These are phyloP conservation scores for Cynopterus brachyotis DNA, from an alignment of 2,113 vertebrate genomes.

Conservation along the genomic window DNA sequence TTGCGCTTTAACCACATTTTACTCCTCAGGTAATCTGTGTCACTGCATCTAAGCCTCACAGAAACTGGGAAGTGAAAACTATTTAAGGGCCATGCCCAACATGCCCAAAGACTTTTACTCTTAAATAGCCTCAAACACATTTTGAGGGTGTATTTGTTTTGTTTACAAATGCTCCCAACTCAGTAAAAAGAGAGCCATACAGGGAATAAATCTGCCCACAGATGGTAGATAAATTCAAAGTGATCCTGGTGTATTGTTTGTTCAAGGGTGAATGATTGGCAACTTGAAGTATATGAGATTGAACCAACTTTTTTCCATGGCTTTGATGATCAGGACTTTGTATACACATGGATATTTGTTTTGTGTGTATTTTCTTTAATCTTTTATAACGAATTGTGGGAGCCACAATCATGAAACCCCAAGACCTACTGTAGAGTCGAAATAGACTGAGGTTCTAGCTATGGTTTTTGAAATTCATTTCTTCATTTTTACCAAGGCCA, in stretches of 20 bases:
- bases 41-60: neutral
- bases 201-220: neutral
- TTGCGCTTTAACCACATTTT: neutral
- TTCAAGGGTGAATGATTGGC: neutral
- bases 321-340: neutral
- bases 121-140: neutral
- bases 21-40: neutral
- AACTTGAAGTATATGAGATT: neutral
- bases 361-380: neutral
- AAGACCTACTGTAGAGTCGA: neutral
- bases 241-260: neutral
- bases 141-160: neutral
- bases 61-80: neutral
- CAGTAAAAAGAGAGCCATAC: neutral
- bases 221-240: neutral
- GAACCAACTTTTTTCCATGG: neutral
- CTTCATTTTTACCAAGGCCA: neutral
- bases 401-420: neutral
- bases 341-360: neutral
- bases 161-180: neutral
- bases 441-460: neutral
- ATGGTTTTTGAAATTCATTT: neutral
- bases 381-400: neutral
- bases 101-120: neutral
- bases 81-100: neutral